Percentiles rank a stretch among this genome's conserved stretches.
These are phyloP conservation scores for Tokudaia tokunoshimensis DNA, from an alignment of 2,797 vertebrate species.

Conservation along the genomic window DNA sequence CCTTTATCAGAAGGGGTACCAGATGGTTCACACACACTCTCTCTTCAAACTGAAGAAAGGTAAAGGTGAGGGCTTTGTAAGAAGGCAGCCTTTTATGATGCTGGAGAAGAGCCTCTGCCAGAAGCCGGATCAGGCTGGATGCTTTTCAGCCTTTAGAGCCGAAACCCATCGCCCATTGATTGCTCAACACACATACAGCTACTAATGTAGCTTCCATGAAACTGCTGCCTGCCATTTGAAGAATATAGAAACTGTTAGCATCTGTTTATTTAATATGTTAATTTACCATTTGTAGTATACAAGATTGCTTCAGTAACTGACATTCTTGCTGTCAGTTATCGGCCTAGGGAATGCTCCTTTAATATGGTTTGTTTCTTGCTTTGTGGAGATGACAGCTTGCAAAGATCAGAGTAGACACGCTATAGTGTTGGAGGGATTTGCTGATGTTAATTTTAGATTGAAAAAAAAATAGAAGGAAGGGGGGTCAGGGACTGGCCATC, in stretches of 20 bases:
- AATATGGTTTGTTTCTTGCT: neutral
- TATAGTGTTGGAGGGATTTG: conserved; percentile 39
- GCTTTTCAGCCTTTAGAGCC: neutral
- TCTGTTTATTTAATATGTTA: conserved; percentile 6
- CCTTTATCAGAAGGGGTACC: neutral
- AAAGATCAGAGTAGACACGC: conserved; percentile 23
- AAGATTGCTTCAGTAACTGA: conserved; percentile 7
- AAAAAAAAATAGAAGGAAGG: neutral
- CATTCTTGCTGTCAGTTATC: neutral
- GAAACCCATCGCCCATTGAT: neutral
- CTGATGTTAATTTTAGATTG: conserved; percentile 39
- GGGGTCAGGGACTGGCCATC: neutral
- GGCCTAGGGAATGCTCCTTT: neutral
- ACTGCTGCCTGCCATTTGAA: neutral
- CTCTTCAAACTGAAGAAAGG: neutral
- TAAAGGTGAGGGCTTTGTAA: neutral
- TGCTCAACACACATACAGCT: neutral
- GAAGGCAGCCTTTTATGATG: neutral
- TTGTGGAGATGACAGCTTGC: conserved; percentile 13
- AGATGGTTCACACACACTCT: neutral
- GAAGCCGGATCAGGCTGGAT: neutral
- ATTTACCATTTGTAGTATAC: neutral
- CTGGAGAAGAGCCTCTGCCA: neutral
- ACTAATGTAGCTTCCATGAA: neutral
- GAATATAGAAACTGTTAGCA: neutral